Base-by-base conservation (phyloP, 1,140 invertebrate species). In the Venustaconcha ellipsiformis region DNA sequence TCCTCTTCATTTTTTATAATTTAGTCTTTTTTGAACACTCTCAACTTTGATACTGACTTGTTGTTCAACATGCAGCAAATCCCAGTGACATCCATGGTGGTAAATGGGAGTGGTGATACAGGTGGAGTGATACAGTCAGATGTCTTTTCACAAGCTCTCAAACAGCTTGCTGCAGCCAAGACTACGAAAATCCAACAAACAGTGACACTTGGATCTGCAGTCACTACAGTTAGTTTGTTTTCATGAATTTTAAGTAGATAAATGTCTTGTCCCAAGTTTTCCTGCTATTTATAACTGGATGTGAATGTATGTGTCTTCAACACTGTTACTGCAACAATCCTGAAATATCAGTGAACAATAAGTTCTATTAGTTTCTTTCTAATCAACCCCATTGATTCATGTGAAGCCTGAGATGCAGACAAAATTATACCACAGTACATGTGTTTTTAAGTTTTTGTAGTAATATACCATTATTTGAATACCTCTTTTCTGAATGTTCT, bases 61-160 rank as follows among this genome's bases (percentile, higher is more conserved):
- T 37, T 37, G 60, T 72, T 57, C 67, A 30, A 14, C 59, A 67
- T 70, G 12, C 62, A 64, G 69, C 55, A 71, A 20, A 59, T 59
- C 57, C 62, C 68, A 64, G 23, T 63, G 62, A 57, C 60, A 55
- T 57, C 58, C 56, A 20, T 55, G 57, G 18, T 56, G 65, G 56
- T 55, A 20, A 37, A 26, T 55, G 48, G 65, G 65, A 67, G 56
- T 67, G 65, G 65, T 37, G 56, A 55, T 20, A 55, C 30, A 15
- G 20, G 48, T 58, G n/a, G 30, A 48, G 37, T 58, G 26, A 60
- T 13, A n/a, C 66, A 78, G 37, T 37, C 60, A 37, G 72, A 74
- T 62, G 72, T 82, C 17, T 82, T 82, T 57, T 80, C 81, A 58
- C 76, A 82, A 67, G 81, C 81, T 18, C 68, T 82, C 18, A 80